A percentile compares a stretch with the other conserved stretches of the same genome.
These are phyloP conservation scores for Aplocera efformata DNA, from an alignment of 2,888 invertebrate species.

Conservation along the genomic window DNA sequence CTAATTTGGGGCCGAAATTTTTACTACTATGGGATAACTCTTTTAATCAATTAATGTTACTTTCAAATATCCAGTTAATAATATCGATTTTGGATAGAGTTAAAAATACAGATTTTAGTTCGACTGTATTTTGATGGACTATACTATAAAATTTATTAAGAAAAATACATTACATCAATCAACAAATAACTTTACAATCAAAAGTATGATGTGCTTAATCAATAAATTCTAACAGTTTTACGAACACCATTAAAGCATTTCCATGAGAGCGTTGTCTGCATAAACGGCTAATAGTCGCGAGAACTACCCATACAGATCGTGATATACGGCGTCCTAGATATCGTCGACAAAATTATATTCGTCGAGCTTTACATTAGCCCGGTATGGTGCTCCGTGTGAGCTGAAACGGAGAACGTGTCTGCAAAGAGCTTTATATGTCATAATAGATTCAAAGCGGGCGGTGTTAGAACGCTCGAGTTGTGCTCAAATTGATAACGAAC, in stretches of 20 bases:
- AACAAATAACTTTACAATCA: no score
- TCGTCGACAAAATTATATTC: conserved; percentile 49
- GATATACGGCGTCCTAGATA: conserved; percentile 49
- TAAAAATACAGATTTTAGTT: no score
- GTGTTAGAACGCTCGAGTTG: conserved; percentile 50
- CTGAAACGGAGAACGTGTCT: conserved; percentile 50
- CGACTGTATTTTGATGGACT: no score
- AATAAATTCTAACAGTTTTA: neutral
- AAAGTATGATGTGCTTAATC: no score
- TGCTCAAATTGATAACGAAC: conserved; percentile 69
- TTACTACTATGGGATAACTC: no score
- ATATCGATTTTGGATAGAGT: no score
- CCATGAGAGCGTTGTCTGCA: conserved; percentile 23
- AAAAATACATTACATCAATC: no score
- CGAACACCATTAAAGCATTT: conserved; percentile 9
- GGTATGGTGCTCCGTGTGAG: conserved; percentile 53
- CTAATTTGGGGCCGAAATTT: no score
- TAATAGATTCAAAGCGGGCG: conserved; percentile 64
- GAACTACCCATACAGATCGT: conserved; percentile 41
- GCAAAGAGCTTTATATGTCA: conserved; percentile 48
- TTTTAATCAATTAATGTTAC: no score
- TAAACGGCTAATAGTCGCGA: conserved; percentile 21
- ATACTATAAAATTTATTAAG: no score
- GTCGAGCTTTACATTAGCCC: conserved; percentile 46
- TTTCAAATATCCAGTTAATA: no score